Percentiles rank a stretch among this genome's conserved stretches.
Evolutionary conservation across 2,888 invertebrate species (phyloP).

Genomic region (Euspilapteryx auroguttella): DNA sequence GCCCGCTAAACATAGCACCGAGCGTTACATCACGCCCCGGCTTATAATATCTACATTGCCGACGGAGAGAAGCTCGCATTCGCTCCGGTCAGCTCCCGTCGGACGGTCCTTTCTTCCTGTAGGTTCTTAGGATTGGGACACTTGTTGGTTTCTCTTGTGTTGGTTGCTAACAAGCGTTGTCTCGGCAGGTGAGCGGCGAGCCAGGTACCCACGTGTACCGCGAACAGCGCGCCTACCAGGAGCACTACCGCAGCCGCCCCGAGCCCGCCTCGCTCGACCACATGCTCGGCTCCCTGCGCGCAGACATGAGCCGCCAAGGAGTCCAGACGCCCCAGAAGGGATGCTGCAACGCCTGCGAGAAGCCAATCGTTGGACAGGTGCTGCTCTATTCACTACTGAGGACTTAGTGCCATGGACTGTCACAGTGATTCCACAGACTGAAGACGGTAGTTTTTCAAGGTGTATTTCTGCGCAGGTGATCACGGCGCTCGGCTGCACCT

Average conservation of each 20-base stretch:
- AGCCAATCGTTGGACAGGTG: constrained; percentile 97
- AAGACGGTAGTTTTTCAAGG: constrained; percentile 22
- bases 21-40: constrained; percentile 52
- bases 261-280: constrained; percentile 64
- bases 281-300: constrained; percentile 93
- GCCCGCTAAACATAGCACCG: constrained; percentile 44
- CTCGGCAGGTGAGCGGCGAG: constrained; percentile 37
- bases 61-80: too few relatives aligned
- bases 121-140: too few relatives aligned
- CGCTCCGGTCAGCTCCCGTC: constrained; percentile 37
- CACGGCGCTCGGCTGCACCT: constrained; percentile 96
- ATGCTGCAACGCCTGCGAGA: constrained; percentile 98
- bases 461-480: constrained; percentile 64
- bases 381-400: constrained; percentile 10
- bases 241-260: constrained; percentile 57
- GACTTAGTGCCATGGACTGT: constrained; percentile 7
- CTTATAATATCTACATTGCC: constrained; percentile 62
- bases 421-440: constrained; percentile 6
- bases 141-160: too few relatives aligned
- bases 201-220: constrained; percentile 65
- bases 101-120: constrained; percentile 38
- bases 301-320: constrained; percentile 98
- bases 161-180: too few relatives aligned
- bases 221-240: constrained; percentile 59
- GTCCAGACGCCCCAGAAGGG: constrained; percentile 98